Evolutionary conservation across 2,113 vertebrate genomes (phyloP).

Genomic region (Mystacornis crossleyi): DNA sequence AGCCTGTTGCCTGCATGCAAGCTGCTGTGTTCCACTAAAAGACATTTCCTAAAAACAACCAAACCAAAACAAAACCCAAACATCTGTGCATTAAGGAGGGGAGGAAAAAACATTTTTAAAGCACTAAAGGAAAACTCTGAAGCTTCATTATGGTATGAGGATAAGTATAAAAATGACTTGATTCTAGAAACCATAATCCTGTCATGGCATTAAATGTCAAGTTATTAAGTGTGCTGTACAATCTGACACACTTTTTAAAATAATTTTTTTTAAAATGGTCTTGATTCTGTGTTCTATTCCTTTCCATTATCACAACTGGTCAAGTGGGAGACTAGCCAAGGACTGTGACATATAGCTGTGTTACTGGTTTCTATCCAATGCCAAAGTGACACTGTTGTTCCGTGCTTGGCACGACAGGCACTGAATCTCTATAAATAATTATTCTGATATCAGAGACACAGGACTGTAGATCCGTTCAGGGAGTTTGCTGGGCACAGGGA

Average conservation of each 20-base stretch:
- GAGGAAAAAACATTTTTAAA: not conserved
- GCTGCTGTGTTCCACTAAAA: not conserved
- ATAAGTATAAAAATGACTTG: not conserved
- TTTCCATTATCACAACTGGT: not conserved
- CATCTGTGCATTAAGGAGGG: not conserved
- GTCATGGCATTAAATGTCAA: not conserved
- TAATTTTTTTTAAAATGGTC: rapidly evolving
- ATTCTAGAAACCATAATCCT: not conserved
- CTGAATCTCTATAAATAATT: not conserved
- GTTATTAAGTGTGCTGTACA: not conserved
- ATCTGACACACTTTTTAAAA: not conserved
- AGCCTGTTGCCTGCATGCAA: not conserved
- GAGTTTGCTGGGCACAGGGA: not conserved
- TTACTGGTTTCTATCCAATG: not conserved
- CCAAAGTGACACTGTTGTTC: not conserved
- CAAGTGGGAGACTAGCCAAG: not conserved
- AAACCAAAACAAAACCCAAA: not conserved
- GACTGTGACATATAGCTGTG: not conserved
- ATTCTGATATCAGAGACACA: constrained; percentile 19
- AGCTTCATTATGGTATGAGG: not conserved
- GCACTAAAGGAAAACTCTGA: not conserved
- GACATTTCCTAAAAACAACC: not conserved
- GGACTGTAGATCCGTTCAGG: not conserved
- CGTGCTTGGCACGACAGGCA: not conserved
- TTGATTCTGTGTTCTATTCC: not conserved